These are phyloP conservation scores for Lytechinus pictus DNA, from an alignment of 35 echinoderm and acorn worm species.

Conservation along the genomic window DNA sequence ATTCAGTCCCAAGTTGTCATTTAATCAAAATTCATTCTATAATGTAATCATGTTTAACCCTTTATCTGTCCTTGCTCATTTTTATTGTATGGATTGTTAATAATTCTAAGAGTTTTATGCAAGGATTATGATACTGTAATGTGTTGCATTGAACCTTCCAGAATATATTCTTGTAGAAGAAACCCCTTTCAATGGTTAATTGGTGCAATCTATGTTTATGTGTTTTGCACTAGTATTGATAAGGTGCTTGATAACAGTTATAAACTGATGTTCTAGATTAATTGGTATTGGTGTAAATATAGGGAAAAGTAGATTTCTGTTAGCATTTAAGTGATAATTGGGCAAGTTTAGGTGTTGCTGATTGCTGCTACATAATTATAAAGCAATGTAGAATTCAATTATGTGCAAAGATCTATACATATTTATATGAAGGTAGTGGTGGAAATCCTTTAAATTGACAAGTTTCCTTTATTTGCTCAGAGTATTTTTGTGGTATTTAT, in stretches of 20 bases:
- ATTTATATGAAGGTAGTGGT: background rate
- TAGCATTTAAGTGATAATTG: no score
- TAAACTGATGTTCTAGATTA: background rate
- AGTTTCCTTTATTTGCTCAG: background rate
- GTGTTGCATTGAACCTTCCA: no score
- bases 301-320: background rate
- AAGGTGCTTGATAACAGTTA: background rate
- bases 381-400: background rate
- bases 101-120: no score
- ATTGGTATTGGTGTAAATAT: background rate
- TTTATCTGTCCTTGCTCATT: no score
- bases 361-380: background rate
- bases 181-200: background rate
- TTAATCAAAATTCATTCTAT: no score
- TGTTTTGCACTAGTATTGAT: background rate
- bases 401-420: background rate
- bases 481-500: background rate
- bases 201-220: background rate
- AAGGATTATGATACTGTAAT: no score
- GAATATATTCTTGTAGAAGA: no score
- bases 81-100: no score
- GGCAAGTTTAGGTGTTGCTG: background rate
- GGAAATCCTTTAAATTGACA: background rate
- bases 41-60: no score
- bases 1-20: no score